Conservation (phyloP, 2,113 vertebrate species). For the Cololabis saira region DNA sequence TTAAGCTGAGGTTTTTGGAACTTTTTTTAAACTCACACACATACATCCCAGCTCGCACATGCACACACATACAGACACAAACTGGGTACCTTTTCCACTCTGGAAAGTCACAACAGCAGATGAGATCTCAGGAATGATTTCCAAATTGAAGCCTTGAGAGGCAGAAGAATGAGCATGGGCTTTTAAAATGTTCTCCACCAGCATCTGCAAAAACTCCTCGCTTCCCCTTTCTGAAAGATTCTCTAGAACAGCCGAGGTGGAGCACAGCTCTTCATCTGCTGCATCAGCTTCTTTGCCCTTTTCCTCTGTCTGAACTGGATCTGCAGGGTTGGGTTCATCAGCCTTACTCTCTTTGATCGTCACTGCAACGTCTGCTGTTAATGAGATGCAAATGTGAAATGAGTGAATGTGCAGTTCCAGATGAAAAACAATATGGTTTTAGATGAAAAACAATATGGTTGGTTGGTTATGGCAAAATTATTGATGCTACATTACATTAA, state of each 20-base stretch:
- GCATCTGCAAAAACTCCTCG: constrained; percentile 72
- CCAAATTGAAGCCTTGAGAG: constrained; percentile 77
- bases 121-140: constrained; percentile 79
- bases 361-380: not conserved
- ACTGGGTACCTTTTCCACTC: constrained; percentile 74
- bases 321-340: not conserved
- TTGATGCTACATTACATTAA: too few relatives aligned
- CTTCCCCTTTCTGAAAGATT: constrained; percentile 71
- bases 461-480: too few relatives aligned
- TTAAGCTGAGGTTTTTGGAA: not conserved
- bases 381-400: constrained; percentile 3
- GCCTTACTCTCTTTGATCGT: not conserved
- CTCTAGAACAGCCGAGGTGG: constrained; percentile 73
- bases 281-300: not conserved
- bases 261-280: constrained; percentile 13
- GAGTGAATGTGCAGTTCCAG: not conserved
- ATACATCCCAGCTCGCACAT: too few relatives aligned
- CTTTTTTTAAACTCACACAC: not conserved
- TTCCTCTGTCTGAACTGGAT: not conserved
- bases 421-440: not conserved
- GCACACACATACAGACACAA: not conserved
- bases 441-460: not conserved
- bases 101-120: constrained; percentile 84
- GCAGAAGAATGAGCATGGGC: constrained; percentile 51
- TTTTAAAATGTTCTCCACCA: constrained; percentile 84